Evolutionary conservation across 2,888 invertebrate genomes (phyloP).

Genomic region (Rhagium mordax): DNA sequence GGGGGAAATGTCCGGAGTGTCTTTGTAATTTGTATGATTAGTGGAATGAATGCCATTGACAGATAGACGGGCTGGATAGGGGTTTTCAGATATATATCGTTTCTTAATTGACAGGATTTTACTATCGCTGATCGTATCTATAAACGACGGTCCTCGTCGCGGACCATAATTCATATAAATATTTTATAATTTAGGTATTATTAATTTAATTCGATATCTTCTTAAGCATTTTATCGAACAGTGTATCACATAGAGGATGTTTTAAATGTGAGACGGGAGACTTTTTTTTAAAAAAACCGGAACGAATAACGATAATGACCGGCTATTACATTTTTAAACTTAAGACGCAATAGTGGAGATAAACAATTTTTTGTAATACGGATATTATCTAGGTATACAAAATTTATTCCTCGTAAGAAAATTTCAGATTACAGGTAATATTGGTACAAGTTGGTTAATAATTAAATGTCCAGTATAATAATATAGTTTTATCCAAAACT

Average conservation of each 20-base stretch:
- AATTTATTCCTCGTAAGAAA: no score
- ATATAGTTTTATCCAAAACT: no score
- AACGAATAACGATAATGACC: neutral
- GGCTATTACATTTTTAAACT: neutral
- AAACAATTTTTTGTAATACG: no score
- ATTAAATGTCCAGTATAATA: no score
- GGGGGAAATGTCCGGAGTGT: conserved; percentile 34
- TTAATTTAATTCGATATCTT: conserved; percentile 51
- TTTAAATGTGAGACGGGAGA: neutral
- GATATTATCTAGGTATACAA: no score
- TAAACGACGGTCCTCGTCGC: conserved; percentile 51
- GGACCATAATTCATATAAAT: conserved; percentile 61
- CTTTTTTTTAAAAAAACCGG: neutral
- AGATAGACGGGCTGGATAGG: conserved; percentile 34
- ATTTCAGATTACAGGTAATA: no score
- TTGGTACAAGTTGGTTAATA: no score
- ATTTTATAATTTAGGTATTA: conserved; percentile 57
- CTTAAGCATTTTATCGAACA: conserved; percentile 7
- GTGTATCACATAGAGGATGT: neutral
- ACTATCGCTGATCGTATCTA: conserved; percentile 59
- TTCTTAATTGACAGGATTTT: conserved; percentile 58
- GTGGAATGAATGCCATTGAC: conserved; percentile 44
- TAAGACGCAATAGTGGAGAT: no score
- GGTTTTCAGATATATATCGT: conserved; percentile 40
- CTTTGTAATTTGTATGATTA: conserved; percentile 36